phyloP scores from a whole-genome alignment of 2,797 vertebrate species.

The Chelon labrosus region DNA sequence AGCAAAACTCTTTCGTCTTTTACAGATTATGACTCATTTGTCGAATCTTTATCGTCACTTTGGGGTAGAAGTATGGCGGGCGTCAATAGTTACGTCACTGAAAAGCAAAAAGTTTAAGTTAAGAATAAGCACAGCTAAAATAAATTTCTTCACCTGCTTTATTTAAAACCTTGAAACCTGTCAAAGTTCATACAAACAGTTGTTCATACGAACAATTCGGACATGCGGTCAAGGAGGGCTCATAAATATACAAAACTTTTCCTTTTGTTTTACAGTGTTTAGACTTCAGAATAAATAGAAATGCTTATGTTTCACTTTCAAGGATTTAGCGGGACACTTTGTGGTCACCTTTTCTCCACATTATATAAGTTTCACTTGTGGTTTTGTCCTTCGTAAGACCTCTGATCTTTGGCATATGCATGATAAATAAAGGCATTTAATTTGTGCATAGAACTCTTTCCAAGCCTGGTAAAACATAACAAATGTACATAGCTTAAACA shows the following conservation, averaged over 20 bases:
- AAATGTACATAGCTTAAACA: neutral
- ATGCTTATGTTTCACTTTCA: constrained; percentile 1
- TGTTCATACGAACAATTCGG: neutral
- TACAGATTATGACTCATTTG: too few species aligned
- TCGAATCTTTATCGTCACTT: neutral
- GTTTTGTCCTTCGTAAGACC: neutral
- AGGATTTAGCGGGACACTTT: neutral
- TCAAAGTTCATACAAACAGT: constrained; percentile 9
- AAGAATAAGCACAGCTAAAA: neutral
- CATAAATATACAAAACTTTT: constrained; percentile 30
- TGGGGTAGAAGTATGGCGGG: neutral
- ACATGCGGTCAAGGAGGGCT: neutral
- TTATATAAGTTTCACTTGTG: neutral
- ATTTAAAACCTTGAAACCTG: constrained; percentile 11
- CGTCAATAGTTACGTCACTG: neutral
- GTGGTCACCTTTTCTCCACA: neutral
- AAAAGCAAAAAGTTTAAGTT: neutral
- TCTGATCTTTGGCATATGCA: constrained; percentile 35
- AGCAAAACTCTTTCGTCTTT: too few species aligned
- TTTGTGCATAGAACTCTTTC: constrained; percentile 33
- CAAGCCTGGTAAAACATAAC: neutral
- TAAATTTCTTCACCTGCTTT: constrained; percentile 17
- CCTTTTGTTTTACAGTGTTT: constrained; percentile 4
- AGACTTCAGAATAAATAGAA: constrained; percentile 48
- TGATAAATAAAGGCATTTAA: constrained; percentile 29